Evolutionary conservation across 2,113 vertebrate genomes (phyloP).

Genomic region (Litocranius walleri): DNA sequence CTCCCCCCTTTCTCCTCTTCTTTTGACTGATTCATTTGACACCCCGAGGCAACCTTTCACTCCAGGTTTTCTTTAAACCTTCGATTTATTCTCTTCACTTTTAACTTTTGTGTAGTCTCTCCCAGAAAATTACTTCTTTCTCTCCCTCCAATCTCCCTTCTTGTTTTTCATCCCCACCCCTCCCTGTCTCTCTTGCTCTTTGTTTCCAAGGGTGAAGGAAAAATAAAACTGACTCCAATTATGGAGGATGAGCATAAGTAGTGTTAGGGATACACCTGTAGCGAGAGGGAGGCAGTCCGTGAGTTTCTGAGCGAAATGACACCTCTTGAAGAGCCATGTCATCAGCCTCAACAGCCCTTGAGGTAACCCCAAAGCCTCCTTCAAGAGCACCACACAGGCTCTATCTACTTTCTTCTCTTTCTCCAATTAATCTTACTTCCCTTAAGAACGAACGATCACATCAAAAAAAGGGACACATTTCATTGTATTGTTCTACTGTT

Average conservation of each 20-base stretch:
- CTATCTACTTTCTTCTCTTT: not conserved
- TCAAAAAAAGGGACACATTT: not conserved
- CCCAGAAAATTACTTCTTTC: not conserved
- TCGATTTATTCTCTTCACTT: not conserved
- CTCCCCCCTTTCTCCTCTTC: not conserved
- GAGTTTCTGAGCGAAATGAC: conserved; percentile 40
- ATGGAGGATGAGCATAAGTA: conserved; percentile 31
- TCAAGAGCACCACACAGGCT: not conserved
- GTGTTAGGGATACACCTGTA: not conserved
- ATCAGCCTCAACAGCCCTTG: conserved; percentile 53
- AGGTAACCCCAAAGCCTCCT: not conserved
- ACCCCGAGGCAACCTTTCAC: not conserved
- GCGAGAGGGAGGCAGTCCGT: not conserved
- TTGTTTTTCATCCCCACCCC: not conserved
- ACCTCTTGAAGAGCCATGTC: not conserved
- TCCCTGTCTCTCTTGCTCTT: not conserved
- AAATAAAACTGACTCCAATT: conserved; percentile 46
- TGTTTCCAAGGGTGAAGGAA: not conserved
- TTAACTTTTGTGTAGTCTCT: not conserved
- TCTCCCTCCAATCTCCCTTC: not conserved
- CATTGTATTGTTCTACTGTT: conserved; percentile 50
- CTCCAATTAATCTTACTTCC: conserved; percentile 56
- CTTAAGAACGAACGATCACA: not conserved
- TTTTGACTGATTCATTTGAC: not conserved
- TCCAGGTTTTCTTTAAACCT: not conserved